phyloP scores from a whole-genome alignment of 1,140 invertebrate genomes.

The Asobara japonica region DNA sequence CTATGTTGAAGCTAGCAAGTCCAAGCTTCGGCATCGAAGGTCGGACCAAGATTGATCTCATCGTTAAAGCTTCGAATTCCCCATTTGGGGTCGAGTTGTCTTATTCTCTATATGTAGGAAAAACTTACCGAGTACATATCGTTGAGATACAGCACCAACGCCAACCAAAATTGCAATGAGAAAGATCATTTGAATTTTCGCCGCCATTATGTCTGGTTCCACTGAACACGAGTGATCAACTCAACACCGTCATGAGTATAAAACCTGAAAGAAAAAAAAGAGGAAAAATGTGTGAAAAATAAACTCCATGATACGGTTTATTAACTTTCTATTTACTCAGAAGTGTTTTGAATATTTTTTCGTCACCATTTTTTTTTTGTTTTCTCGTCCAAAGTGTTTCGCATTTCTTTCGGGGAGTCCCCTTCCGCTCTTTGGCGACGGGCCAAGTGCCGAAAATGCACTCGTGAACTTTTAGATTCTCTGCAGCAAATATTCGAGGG shows the following conservation, averaged over 20 bases:
- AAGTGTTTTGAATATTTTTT: neutral
- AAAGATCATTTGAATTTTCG: conserved; percentile 42
- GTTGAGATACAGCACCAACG: conserved; percentile 35
- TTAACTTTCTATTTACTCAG: conserved; percentile 37
- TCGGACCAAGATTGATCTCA: too few relatives aligned
- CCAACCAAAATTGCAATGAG: conserved; percentile 47
- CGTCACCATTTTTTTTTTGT: neutral
- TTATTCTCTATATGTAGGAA: too few relatives aligned
- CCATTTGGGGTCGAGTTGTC: too few relatives aligned
- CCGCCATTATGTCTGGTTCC: conserved; percentile 50
- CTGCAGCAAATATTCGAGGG: conserved; percentile 8
- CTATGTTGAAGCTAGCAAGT: too few relatives aligned
- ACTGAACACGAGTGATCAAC: conserved; percentile 33
- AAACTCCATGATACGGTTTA: conserved; percentile 7
- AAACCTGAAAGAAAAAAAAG: conserved; percentile 50
- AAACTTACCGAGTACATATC: conserved; percentile 53
- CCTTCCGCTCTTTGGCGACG: conserved; percentile 7
- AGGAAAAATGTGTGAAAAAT: conserved; percentile 22
- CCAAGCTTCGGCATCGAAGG: too few relatives aligned
- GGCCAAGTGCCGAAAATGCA: conserved; percentile 26
- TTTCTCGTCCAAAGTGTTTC: neutral
- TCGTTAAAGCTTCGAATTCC: too few relatives aligned
- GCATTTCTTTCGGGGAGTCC: conserved; percentile 1
- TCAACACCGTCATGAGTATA: conserved; percentile 45
- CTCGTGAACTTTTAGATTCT: neutral